Evolutionary conservation across 2,113 vertebrate species (phyloP).

Genomic region (Carassius auratus): DNA sequence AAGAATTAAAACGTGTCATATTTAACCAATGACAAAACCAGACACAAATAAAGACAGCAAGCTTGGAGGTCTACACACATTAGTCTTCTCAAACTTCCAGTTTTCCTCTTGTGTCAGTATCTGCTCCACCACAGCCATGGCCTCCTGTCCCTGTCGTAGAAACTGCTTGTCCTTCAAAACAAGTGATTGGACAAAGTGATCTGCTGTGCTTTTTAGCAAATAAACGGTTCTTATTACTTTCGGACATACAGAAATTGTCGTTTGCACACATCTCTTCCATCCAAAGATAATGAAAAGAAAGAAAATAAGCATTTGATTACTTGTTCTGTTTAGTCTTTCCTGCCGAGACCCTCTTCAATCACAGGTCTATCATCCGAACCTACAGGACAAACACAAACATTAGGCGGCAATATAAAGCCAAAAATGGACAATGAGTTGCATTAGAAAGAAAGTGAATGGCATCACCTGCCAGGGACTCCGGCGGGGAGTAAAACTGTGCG

Average conservation of each 20-base stretch:
- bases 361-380: constrained; percentile 78
- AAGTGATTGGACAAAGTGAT: not conserved
- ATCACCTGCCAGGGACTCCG: constrained; percentile 92
- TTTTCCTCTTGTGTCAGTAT: constrained; percentile 93
- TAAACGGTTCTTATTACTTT: not conserved
- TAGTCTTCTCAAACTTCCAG: constrained; percentile 96
- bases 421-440: not conserved
- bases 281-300: constrained; percentile 1
- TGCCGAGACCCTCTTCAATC: constrained; percentile 76
- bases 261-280: not conserved
- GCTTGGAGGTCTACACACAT: constrained; percentile 69
- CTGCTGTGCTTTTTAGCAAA: not conserved
- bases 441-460: not conserved
- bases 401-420: not conserved
- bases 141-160: constrained; percentile 86
- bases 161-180: constrained; percentile 86
- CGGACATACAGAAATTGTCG: not conserved
- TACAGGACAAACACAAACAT: constrained; percentile 54
- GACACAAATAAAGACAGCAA: not conserved
- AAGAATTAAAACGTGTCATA: not conserved
- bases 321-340: constrained; percentile 73
- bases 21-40: not conserved
- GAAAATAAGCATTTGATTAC: constrained; percentile 54
- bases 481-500: constrained; percentile 96
- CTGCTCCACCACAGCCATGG: constrained; percentile 90